Evolutionary conservation across 1,140 invertebrate species (phyloP), one percentile per base, ranked within the genome.

Genomic region (Ceratitis capitata): DNA sequence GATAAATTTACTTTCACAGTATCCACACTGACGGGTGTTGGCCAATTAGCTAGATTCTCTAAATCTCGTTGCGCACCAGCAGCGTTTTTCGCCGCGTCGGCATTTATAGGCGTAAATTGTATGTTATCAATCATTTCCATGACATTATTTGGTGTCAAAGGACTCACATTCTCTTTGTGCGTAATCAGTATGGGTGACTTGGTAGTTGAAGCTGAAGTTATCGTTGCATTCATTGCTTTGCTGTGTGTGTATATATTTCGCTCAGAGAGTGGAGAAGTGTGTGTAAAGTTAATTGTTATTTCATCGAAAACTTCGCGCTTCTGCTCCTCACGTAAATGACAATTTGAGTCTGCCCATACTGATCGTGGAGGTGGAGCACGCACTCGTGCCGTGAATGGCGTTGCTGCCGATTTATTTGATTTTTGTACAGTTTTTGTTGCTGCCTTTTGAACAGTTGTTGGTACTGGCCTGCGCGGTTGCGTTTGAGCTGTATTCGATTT

Each of bases 81-180:
- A 78, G 7, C 39, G 45, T 39, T 45, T 85, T 45, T 84, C 26
- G 69, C 16, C 10, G 29, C 58, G 29, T 51, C 84, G 6, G 88
- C 87, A 14, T 83, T 86, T 26, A 87, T 84, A 6, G 91, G 91
- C 1, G 91, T 92, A 64, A 92, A 92, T 64, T 89, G 86, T 3
- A 92, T 85, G 35, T 90, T 87, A 84, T 92, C 91, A 51, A 92
- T 89, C 23, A 92, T 64, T 47, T 86, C 87, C 1, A 91, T 85
- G 2, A 90, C 84, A 87, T 89, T 91, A 1, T 64, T 78, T 6
- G 89, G 88, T 2, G 88, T 88, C 51, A 85, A 45, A 12, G 91
- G 91, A 84, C 89, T 91, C 5, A 89, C 85, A 58, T 92, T 92
- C 83, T 92, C 91, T 42, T 92, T 92, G 39, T 84, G 53, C 2